Base-by-base conservation (phyloP, 2,797 vertebrate genomes). In the Ctenopoma kingsleyae region DNA sequence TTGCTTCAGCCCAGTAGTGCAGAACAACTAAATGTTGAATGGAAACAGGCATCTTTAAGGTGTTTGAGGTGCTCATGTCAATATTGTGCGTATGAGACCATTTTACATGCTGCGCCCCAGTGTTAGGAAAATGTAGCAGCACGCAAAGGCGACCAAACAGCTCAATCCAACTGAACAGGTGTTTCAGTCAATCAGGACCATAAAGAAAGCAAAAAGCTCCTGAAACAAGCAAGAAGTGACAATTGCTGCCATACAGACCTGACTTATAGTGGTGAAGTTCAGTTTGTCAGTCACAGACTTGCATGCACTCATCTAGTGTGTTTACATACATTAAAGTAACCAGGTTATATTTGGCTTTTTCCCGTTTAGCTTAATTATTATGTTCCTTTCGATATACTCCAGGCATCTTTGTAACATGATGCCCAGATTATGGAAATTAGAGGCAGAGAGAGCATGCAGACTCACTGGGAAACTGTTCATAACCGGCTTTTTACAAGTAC, bases 201-300 rank as follows among this genome's bases (percentile, higher is more conserved):
- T 22, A 40, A 6, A 53, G 8, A 43, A 52, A 20, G 13, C 8
- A 60, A 22, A 53, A 44, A 44, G 41, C 16, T 30, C n/a, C 22
- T 40, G 17, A 51, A 67, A 52, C 27, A 58, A 60, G 32, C 32
- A 23, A 57, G 19, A 47, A 47, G 12, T 19, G 15, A 50, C 57
- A 4, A 30, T 36, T 17, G 20, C 20, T 35, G 15, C 19, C 44
- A 3, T 1, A 38, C 11, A 41, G 22, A 27, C 44, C 19, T 27
- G 10, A 36, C 35, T 11, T 36, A 36, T 3, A 8, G 5, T 32
- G 30, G 30, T 32, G 30, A 32, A 32, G 30, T 32, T 32, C 30
- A 32, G 30, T 32, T 32, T 6, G 3, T 41, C 15, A 16, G 40
- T 41, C 13, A 41, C 6, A 15, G 6, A 17, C 6, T 43, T 13